Percentiles rank a stretch among this genome's conserved stretches.
Conservation (phyloP, 2,113 vertebrate species). For the Trematocara variabile region DNA sequence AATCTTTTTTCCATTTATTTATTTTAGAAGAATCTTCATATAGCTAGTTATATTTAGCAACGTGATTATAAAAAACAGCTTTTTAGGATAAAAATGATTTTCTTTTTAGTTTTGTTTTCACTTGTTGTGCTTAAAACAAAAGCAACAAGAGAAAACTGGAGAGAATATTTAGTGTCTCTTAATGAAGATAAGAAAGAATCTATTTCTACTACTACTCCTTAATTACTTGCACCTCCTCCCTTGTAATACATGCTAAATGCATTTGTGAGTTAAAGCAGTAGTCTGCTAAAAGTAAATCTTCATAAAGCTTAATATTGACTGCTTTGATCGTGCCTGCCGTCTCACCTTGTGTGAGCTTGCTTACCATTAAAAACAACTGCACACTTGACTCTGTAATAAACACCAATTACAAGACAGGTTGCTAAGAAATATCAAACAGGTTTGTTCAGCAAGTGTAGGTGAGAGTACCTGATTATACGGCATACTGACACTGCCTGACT, state of each 20-base stretch:
- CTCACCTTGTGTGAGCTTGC: not conserved
- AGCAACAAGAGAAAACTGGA: not conserved
- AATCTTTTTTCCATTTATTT: not conserved
- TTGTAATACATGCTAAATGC: not conserved
- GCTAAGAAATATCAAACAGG: not conserved
- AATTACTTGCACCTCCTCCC: not conserved
- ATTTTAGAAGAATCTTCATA: not conserved
- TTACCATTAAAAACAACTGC: not conserved
- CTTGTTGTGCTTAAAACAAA: not conserved
- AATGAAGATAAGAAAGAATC: not conserved
- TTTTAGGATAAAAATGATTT: not conserved
- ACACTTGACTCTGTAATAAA: not conserved
- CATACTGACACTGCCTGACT: not conserved
- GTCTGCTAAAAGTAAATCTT: not conserved
- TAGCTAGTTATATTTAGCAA: not conserved
- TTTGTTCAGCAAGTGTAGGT: not conserved
- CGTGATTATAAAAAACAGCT: not conserved
- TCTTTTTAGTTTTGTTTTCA: not conserved
- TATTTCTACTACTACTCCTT: not conserved
- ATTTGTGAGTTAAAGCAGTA: not conserved
- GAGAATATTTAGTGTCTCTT: not conserved
- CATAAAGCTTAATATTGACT: not conserved
- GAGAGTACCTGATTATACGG: not conserved
- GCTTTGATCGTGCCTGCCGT: not conserved
- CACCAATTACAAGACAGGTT: not conserved